These are phyloP conservation scores for Drosophila tristis DNA, from an alignment of 1,140 invertebrate genomes.

Conservation along the genomic window DNA sequence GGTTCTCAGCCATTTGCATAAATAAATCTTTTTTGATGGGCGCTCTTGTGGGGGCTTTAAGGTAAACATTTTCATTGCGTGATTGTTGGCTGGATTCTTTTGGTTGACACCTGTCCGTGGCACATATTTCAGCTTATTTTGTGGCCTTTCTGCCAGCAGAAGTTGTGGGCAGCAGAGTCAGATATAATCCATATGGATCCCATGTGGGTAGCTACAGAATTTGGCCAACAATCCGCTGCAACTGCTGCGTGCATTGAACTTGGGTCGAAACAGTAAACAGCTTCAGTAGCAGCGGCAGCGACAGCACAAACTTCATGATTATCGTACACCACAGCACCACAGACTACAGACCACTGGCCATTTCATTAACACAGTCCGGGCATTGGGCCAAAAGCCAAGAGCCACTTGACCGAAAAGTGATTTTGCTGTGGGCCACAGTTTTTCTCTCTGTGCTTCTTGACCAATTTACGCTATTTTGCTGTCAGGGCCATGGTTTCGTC, in stretches of 20 bases:
- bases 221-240: constrained; percentile 46
- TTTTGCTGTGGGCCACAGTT: constrained; percentile 25
- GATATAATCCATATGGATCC: constrained; percentile 15
- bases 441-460: constrained; percentile 1
- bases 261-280: constrained; percentile 23
- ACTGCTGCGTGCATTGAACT: constrained; percentile 56
- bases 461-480: constrained; percentile 30
- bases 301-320: constrained; percentile 23
- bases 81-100: constrained; percentile 13
- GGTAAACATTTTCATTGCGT: constrained; percentile 46
- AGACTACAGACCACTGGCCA: constrained; percentile 1
- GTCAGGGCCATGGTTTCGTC: constrained; percentile 45
- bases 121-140: constrained; percentile 46
- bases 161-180: constrained; percentile 36
- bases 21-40: constrained; percentile 11
- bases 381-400: constrained; percentile 38
- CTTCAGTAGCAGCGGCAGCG: constrained; percentile 3
- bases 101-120: constrained; percentile 45
- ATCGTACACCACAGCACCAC: constrained; percentile 4
- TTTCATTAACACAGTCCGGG: constrained; percentile 45
- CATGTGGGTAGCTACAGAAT: constrained; percentile 37
- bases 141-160: constrained; percentile 39
- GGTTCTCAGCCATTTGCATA: constrained; percentile 37
- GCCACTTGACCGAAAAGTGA: constrained; percentile 47
- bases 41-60: constrained; percentile 16